phyloP scores from a whole-genome alignment of 92 coral and sea anemone species.

The Chrysogorgia sp. region DNA sequence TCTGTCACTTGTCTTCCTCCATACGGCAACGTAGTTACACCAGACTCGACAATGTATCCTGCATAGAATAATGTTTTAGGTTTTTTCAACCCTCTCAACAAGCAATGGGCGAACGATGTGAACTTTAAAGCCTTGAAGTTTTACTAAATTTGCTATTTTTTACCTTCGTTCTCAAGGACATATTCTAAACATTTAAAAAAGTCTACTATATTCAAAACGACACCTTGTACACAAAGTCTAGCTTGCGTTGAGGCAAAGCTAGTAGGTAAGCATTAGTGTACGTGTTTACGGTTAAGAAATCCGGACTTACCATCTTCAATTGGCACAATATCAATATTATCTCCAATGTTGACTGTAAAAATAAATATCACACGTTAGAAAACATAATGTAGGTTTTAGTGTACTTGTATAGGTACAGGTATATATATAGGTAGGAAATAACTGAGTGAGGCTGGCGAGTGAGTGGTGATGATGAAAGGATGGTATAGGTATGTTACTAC shows the following conservation, averaged over 20 bases:
- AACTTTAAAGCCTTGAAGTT: background rate
- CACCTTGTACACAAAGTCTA: background rate
- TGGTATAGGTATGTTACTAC: background rate
- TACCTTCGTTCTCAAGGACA: no score
- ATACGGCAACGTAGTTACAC: constrained; percentile 78
- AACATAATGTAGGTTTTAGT: background rate
- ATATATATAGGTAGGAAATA: no score
- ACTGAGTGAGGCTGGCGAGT: no score
- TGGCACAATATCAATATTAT: constrained; percentile 88
- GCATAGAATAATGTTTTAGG: background rate
- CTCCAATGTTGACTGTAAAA: constrained; percentile 83
- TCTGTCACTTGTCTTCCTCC: constrained; percentile 95
- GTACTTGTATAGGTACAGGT: no score
- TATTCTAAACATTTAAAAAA: no score
- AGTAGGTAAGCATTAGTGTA: background rate
- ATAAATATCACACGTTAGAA: background rate
- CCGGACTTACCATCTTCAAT: constrained; percentile 81
- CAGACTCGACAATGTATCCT: constrained; percentile 90
- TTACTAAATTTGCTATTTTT: background rate
- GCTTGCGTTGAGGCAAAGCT: background rate
- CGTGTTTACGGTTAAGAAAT: background rate
- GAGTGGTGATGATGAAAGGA: no score
- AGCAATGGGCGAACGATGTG: background rate
- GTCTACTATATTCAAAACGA: no score
- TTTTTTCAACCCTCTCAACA: no score